Percentiles rank a stretch among this genome's conserved stretches.
Conservation (phyloP, 2,888 invertebrate genomes). For the Coronaproctus castanopsis region DNA sequence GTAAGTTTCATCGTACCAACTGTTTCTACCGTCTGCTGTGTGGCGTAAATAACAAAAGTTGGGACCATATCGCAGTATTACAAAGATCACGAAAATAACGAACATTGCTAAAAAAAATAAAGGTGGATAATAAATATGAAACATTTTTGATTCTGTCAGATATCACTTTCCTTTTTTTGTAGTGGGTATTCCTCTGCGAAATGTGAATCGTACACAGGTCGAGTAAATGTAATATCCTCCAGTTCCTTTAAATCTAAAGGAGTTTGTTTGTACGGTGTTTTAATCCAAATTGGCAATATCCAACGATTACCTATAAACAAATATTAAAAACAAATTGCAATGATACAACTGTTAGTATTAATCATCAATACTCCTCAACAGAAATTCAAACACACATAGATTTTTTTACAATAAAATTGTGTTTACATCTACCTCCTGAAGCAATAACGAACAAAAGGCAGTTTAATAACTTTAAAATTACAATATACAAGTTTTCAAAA, state of each 20-base stretch:
- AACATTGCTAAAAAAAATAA: slow-evolving; percentile 50
- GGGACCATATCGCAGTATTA: slow-evolving; percentile 53
- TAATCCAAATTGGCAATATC: slow-evolving; percentile 64
- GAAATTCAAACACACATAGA: too few relatives aligned
- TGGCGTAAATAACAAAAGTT: slow-evolving; percentile 49
- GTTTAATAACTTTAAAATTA: too few relatives aligned
- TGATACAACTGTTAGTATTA: too few relatives aligned
- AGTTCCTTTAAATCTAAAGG: slow-evolving; percentile 59
- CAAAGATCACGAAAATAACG: slow-evolving; percentile 48
- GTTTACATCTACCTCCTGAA: too few relatives aligned
- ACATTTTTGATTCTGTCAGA: slow-evolving; percentile 41
- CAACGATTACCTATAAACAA: slow-evolving; percentile 50
- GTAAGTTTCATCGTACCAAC: background rate
- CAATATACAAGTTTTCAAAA: too few relatives aligned
- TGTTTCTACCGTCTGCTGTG: slow-evolving; percentile 27
- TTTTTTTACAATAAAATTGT: too few relatives aligned
- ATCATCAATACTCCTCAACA: too few relatives aligned
- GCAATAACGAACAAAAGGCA: too few relatives aligned
- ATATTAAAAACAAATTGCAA: too few relatives aligned
- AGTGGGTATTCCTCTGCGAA: slow-evolving; percentile 32
- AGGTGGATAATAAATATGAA: slow-evolving; percentile 59
- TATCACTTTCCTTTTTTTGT: slow-evolving; percentile 62
- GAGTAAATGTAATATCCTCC: slow-evolving; percentile 24
- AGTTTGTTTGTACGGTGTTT: slow-evolving; percentile 62
- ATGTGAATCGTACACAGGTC: slow-evolving; percentile 25